Evolutionary conservation across 1,140 invertebrate genomes (phyloP).

Genomic region (Palaemon carinicauda): DNA sequence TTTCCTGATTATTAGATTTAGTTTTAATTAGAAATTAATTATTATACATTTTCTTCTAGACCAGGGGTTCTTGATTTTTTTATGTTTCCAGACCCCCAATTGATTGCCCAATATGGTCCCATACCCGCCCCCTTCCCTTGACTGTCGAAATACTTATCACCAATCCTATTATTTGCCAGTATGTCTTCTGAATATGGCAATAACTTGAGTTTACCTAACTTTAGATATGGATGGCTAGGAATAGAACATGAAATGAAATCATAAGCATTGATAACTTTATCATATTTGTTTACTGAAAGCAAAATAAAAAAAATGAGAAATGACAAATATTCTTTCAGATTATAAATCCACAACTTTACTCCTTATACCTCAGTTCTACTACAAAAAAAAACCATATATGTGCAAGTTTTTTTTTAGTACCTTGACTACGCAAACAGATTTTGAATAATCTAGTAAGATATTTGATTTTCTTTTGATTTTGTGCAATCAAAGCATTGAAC

Average conservation of each 20-base stretch:
- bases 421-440: not conserved
- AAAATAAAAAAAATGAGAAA: not conserved
- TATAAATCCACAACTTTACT: not conserved
- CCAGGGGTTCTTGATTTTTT: slow-evolving; percentile 16
- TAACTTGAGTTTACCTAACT: slow-evolving; percentile 14
- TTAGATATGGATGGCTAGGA: slow-evolving; percentile 20
- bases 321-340: not conserved
- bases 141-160: not conserved
- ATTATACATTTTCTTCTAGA: too few species aligned
- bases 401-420: not conserved
- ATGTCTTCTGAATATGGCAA: slow-evolving; percentile 17
- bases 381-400: not conserved
- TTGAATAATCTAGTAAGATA: not conserved
- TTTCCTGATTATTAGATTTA: too few species aligned
- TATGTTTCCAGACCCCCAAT: not conserved
- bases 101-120: not conserved
- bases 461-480: slow-evolving; percentile 5
- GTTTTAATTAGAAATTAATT: too few species aligned
- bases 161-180: too few species aligned
- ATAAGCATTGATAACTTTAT: not conserved
- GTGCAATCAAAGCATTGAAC: not conserved
- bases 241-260: slow-evolving; percentile 28
- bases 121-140: slow-evolving; percentile 7
- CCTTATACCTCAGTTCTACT: not conserved
- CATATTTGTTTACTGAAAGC: slow-evolving; percentile 7